phyloP scores from a whole-genome alignment of 1,140 invertebrate species.

The Halyomorpha halys region DNA sequence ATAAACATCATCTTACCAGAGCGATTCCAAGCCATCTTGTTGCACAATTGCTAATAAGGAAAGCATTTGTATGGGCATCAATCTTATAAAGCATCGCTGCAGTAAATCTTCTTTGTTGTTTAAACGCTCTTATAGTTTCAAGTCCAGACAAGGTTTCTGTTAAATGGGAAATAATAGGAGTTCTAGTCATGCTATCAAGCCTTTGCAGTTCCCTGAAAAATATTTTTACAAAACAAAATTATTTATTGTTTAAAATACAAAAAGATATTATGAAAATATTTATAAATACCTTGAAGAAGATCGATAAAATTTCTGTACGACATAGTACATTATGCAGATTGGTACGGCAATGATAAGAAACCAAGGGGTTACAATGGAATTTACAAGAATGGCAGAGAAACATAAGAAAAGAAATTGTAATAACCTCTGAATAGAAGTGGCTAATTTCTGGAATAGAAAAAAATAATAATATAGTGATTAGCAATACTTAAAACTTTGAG shows the following conservation, averaged over 20 bases:
- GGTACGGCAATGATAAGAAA: conserved; percentile 55
- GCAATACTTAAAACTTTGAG: not conserved
- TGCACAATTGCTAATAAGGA: conserved; percentile 64
- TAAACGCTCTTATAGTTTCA: conserved; percentile 56
- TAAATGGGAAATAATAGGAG: conserved; percentile 60
- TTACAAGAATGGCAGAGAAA: conserved; percentile 58
- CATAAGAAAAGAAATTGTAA: conserved; percentile 61
- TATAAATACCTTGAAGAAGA: conserved; percentile 51
- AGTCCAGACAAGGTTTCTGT: conserved; percentile 58
- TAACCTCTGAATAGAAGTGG: conserved; percentile 59
- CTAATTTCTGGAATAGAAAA: conserved; percentile 54
- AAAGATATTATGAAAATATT: not conserved
- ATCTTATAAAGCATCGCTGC: conserved; percentile 51
- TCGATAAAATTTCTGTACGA: conserved; percentile 59
- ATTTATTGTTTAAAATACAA: not conserved
- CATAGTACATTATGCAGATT: conserved; percentile 52
- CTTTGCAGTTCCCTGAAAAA: conserved; percentile 55
- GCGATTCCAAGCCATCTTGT: conserved; percentile 73
- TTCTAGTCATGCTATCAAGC: conserved; percentile 48
- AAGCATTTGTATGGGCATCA: conserved; percentile 62
- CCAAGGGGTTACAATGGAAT: conserved; percentile 58
- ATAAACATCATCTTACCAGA: conserved; percentile 44
- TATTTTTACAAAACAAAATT: too few species aligned
- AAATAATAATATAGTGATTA: conserved; percentile 21
- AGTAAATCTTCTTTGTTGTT: conserved; percentile 53